Base-by-base conservation (phyloP, 2,797 vertebrate species). In the Pitangus sulphuratus region DNA sequence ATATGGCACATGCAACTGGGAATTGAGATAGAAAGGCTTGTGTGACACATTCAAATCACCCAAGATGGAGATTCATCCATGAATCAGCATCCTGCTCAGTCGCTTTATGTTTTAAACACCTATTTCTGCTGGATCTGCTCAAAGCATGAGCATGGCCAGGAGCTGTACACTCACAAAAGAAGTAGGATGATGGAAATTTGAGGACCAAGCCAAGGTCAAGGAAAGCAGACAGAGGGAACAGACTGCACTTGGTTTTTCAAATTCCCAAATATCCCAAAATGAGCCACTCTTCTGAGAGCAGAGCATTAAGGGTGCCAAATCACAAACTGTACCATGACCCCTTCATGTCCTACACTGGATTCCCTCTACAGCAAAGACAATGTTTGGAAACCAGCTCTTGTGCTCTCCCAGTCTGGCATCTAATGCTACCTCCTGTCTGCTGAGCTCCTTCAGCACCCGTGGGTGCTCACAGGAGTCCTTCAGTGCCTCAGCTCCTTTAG, bases 121-220 rank as follows among this genome's bases (percentile, higher is more conserved):
- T 48, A 40, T 69, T 94, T 78, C 50, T 90, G 68, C 57, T 50
- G 83, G 77, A 70, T 76, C 28, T 69, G n/a, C 62, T 86, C 42
- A 16, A 64, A 92, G 56, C 3, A 5, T 31, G 15, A 78, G 22
- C 35, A 26, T 0, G 1, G 89, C 69, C 85, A 82, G 54, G 69
- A 83, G 65, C 86, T 2, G 0, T 0, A 54, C 0, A 1, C 24
- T 82, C 53, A 57, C 57, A 64, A 35, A 65, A 69, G 68, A 15
- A 48, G 16, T 53, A 86, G 37, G 9, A 82, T 6, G 31, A 84
- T 19, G 74, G 91, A 95, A 96, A 94, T 53, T 39, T 68, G 51
- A 91, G 80, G 89, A 70, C 60, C 26, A 82, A 84, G 87, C 47
- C 89, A 95, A 70, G 8, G n/a, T 25, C 62, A 79, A 58, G 70